Base-by-base conservation (phyloP, 1,140 invertebrate species). In the Eurosta solidaginis region DNA sequence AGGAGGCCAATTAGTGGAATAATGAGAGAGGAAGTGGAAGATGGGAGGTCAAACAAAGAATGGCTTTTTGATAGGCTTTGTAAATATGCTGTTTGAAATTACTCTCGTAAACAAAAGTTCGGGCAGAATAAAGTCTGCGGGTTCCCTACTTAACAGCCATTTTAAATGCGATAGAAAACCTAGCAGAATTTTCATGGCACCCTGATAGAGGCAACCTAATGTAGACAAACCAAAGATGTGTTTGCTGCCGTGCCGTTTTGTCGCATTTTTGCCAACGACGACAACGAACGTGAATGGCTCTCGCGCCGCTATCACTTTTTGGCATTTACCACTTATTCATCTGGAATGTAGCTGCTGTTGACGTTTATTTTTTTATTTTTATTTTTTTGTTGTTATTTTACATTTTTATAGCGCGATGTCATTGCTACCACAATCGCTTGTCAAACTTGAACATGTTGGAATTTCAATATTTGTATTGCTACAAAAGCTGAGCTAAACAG, bases 391-490 rank as follows among this genome's bases (percentile, higher is more conserved):
- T 14, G 12, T 49, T 49, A 17, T 6, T 52, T 52, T 4, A 1
- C 5, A 6, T 52, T 52, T 36, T 68, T 42, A n/a, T 17, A 7
- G n/a, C 40, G 59, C 22, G 33, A 68, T 68, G 59, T 68, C 33
- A 33, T 10, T 40, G 9, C 36, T 20, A 12, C 59, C 33, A n/a
- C 59, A 68, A 68, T 68, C 33, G 59, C 59, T 40, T 68, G 36
- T 68, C 59, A 68, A 40, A 68, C 36, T 40, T 12, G 59, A 33
- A 68, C 59, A 68, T 68, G 33, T 29, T 68, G 59, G 59, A 68
- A 68, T 68, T 68, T 68, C 29, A 68, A 68, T 68, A 68, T 68
- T 68, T 68, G 59, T 40, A 68, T 68, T 36, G 33, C 36, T 40
- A 33, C 14, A 68, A n/a, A n/a, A 68, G 54, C 27, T 14, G 27